Base-by-base conservation (phyloP, 2,113 vertebrate genomes). In the Percopsis transmontana region DNA sequence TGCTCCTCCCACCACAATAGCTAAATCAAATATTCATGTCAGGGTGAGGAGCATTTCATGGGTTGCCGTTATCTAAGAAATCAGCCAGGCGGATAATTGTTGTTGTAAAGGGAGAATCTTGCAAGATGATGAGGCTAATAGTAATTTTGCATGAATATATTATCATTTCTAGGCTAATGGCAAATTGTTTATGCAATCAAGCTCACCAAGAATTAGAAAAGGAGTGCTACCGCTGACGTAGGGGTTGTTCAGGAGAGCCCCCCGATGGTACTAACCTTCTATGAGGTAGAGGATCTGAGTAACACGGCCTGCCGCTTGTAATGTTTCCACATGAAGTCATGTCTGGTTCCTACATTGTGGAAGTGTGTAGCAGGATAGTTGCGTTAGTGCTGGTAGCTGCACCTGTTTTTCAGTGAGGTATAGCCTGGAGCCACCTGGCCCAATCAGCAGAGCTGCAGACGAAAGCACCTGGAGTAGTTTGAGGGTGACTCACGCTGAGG, bases 381-480 rank as follows among this genome's bases (percentile, higher is more conserved):
- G 64, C 27, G 42, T 67, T 62, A 19, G 57, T 16, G 11, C 57
- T 72, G 50, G 57, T 8, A 11, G 40, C 41, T 81, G 81, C 88
- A 92, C 90, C 88, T 90, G 88, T 61, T 77, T 70, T 76, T 62
- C 50, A 44, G 68, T 1, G 12, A 77, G 58, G 62, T 74, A 74
- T 62, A 62, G 66, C 73, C 76, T 69, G 57, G 18, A 84, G 78
- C 76, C 83, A 80, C 77, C 76, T 66, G 66, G 56, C 7, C 63
- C 44, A 48, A 67, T 72, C 72, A 63, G 41, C 44, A 60, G 55
- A 33, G 48, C 48, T 1, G 52, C 23, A 19, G 27, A 16, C n/a
- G 48, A 18, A 53, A 82, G 78, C 86, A 89, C 87, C 88, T 90
- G 86, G 79, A 86, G 89, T 80, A 81, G 66, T 75, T 83, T 6